Percentiles rank a stretch among this genome's conserved stretches.
These are phyloP conservation scores for Glyptemys insculpta DNA, from an alignment of 2,797 vertebrate genomes.

Conservation along the genomic window DNA sequence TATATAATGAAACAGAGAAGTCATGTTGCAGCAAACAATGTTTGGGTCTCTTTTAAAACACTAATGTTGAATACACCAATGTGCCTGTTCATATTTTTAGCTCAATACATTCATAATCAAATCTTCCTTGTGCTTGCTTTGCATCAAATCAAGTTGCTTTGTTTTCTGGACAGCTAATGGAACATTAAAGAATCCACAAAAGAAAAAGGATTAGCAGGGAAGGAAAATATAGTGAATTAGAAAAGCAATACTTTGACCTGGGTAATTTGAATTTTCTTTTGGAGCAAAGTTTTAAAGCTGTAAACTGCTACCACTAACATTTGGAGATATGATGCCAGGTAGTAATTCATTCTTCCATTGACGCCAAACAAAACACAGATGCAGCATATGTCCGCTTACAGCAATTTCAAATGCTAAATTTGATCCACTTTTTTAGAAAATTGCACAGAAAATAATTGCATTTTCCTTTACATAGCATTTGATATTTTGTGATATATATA, in stretches of 20 bases:
- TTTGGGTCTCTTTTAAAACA: slow-evolving; percentile 47
- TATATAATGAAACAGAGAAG: slow-evolving; percentile 30
- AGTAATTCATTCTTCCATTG: not conserved
- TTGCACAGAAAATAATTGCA: not conserved
- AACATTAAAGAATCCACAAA: slow-evolving; percentile 11
- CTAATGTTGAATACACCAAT: slow-evolving; percentile 8
- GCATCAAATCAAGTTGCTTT: slow-evolving; percentile 4
- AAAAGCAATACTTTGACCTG: not conserved
- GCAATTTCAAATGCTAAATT: not conserved
- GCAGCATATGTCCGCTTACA: not conserved
- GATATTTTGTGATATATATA: not conserved
- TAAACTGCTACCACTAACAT: not conserved
- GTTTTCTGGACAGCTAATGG: not conserved
- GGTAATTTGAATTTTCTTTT: not conserved
- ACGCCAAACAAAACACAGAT: not conserved
- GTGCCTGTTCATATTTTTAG: slow-evolving; percentile 13
- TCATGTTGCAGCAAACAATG: not conserved
- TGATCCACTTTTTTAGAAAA: not conserved
- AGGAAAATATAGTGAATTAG: not conserved
- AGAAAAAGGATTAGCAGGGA: not conserved
- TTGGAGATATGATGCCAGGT: not conserved
- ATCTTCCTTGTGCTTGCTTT: not conserved
- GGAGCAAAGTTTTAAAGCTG: not conserved
- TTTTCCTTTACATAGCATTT: not conserved
- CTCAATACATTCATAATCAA: slow-evolving; percentile 1